phyloP scores from a whole-genome alignment of 2,888 invertebrate species.

The Ctena decussata region DNA sequence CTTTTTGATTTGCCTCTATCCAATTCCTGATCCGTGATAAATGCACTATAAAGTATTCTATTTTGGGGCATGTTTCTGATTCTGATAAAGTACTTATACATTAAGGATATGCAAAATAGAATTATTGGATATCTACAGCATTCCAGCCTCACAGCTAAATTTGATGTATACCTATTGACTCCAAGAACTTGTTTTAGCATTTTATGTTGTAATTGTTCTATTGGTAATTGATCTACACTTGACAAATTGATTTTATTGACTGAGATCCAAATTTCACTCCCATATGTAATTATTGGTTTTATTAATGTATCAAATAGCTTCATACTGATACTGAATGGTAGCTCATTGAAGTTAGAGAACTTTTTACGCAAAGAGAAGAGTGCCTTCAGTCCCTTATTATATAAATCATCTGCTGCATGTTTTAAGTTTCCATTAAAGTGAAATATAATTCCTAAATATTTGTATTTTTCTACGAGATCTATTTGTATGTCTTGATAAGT shows the following conservation, averaged over 20 bases:
- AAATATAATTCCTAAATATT: not conserved
- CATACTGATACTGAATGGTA: not conserved
- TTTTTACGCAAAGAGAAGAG: not conserved
- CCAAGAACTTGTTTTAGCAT: not conserved
- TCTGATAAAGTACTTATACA: not conserved
- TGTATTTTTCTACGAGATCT: not conserved
- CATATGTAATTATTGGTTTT: not conserved
- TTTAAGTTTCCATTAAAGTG: not conserved
- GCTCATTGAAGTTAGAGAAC: not conserved
- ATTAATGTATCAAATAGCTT: not conserved
- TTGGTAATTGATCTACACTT: not conserved
- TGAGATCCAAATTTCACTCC: not conserved
- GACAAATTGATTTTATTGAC: not conserved
- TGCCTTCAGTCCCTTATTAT: not conserved
- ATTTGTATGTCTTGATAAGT: not conserved
- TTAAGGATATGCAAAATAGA: not conserved
- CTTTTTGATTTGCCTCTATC: too few species aligned
- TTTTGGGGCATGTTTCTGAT: too few species aligned
- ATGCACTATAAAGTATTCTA: too few species aligned
- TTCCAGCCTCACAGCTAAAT: not conserved
- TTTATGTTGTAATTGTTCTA: not conserved
- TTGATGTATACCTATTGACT: not conserved
- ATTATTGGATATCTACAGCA: not conserved
- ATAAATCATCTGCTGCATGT: conserved; percentile 1
- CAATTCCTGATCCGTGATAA: too few species aligned